Evolutionary conservation across 2,888 invertebrate species (phyloP), one percentile per base, ranked within the genome.

Genomic region (Hydrotaea diabolus): DNA sequence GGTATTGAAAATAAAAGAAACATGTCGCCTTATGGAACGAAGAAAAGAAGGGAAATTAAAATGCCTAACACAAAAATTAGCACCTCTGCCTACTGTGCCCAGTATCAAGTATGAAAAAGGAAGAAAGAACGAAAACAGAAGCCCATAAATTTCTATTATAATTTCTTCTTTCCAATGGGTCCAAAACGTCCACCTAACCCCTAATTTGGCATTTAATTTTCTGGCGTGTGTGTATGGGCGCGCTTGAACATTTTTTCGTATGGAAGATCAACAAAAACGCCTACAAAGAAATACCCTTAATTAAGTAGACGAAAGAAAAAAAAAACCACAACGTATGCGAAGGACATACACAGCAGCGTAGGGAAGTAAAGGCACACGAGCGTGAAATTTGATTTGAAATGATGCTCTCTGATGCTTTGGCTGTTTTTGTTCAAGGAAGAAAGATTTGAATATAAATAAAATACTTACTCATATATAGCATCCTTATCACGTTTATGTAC

Each of bases 401-500:
- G 69, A 26, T 59, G 21, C 71, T 49, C 31, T n/a, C 1, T 0
- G 39, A 55, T 53, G n/a, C 46, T 76, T 21, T 0, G 1, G 17
- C 19, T 64, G 39, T 43, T 36, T 66, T 64, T n/a, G 31, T 43
- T 43, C 1, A 31, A 31, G 31, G 31, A 2, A 31, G 31, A 31
- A 31, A 17, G 15, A 64, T 59, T 26, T 59, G n/a, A 13, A 23
- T 57, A 5, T 62, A 62, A 2, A 39, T 64, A 36, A 31, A 2
- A 82, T 88, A 95, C 97, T 97, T 95, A 98, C 98, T 98, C 98
- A 94, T 98, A 98, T 93, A 98, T 98, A 92, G 98, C 98, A 94
- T 98, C 98, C 94, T 98, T 98, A 94, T 98, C 98, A 93, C 98
- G 94, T 94, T 98, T 98, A 94, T 97, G 97, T 90, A 97, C 97